Conservation (phyloP, 2,113 vertebrate species). For the Tupaia chinensis region DNA sequence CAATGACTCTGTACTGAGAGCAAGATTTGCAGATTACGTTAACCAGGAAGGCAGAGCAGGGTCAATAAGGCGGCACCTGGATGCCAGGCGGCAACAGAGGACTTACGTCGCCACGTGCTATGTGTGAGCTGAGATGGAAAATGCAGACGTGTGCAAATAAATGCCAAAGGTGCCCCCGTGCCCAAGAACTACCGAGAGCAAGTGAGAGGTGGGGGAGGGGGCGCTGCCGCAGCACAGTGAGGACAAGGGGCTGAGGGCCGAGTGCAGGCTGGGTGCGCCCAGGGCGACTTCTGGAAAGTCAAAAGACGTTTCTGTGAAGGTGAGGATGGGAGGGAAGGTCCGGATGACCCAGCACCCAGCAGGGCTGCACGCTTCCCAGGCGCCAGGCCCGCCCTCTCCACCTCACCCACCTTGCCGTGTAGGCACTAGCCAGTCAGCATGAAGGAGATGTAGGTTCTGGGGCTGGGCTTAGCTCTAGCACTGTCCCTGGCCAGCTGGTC, state of each 20-base stretch:
- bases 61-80: constrained; percentile 63
- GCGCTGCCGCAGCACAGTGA: neutral
- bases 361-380: too few species aligned
- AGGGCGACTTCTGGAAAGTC: neutral
- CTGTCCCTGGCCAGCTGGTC: neutral
- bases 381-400: neutral
- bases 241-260: neutral
- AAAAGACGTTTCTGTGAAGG: neutral
- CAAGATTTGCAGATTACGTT: constrained; percentile 64
- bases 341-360: too few species aligned
- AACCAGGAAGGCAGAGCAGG: neutral
- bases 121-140: constrained; percentile 66
- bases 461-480: neutral
- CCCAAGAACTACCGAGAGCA: constrained; percentile 63
- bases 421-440: neutral
- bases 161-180: constrained; percentile 56
- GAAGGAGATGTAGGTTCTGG: neutral
- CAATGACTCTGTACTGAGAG: constrained; percentile 67
- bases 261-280: neutral
- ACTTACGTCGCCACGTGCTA: constrained; percentile 62
- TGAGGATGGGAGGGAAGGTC: neutral
- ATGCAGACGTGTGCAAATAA: constrained; percentile 76
- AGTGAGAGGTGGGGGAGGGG: neutral
- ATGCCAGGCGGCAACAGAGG: constrained; percentile 42
- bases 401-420: neutral